These are phyloP conservation scores for Drosophila leonis DNA, from an alignment of 2,888 invertebrate species.

Conservation along the genomic window DNA sequence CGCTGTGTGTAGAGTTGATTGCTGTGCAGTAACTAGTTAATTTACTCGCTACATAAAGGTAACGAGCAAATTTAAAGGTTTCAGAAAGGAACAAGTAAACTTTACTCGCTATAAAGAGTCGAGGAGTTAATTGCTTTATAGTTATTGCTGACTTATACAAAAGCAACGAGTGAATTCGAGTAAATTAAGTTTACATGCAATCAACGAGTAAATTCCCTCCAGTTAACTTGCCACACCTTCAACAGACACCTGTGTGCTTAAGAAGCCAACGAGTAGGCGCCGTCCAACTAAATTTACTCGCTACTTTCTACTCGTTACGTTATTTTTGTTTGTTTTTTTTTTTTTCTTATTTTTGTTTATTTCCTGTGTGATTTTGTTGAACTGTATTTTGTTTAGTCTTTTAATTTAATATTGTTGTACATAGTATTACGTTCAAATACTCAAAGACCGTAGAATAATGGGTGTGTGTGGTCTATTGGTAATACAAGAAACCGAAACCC, in stretches of 20 bases:
- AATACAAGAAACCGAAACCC: constrained; percentile 51
- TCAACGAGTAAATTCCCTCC: neutral
- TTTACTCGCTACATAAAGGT: neutral
- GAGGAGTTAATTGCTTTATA: neutral
- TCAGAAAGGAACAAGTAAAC: neutral
- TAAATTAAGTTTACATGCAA: neutral
- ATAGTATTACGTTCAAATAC: constrained; percentile 71
- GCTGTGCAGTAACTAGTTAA: neutral
- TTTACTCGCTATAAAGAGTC: neutral
- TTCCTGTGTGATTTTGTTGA: constrained; percentile 73
- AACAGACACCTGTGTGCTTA: neutral
- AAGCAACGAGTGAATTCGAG: neutral
- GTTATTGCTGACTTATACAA: neutral
- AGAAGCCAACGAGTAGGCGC: constrained; percentile 9
- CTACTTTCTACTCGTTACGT: constrained; percentile 22
- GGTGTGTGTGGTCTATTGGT: constrained; percentile 49
- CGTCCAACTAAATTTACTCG: constrained; percentile 27
- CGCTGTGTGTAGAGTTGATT: neutral
- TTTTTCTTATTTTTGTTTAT: constrained; percentile 16
- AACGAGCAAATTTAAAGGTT: neutral
- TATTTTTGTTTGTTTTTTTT: constrained; percentile 6
- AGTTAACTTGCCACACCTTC: neutral
- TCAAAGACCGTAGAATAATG: constrained; percentile 73
- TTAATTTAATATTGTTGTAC: constrained; percentile 40
- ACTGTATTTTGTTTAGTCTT: constrained; percentile 63